Conservation (phyloP, 2,113 vertebrate genomes). For the Strix uralensis region DNA sequence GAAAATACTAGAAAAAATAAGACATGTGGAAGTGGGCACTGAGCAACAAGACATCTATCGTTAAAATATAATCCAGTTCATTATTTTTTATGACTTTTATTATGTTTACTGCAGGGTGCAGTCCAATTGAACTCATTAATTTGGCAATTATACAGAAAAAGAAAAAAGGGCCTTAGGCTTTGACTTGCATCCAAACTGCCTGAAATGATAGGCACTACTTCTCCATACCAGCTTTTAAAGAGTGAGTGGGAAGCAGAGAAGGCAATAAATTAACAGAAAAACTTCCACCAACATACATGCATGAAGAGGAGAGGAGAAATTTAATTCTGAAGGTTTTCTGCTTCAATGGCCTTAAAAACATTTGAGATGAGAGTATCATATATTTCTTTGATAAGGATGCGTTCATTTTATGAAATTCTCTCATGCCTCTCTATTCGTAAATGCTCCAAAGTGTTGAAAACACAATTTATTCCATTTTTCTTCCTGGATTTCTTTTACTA, state of each 20-base stretch:
- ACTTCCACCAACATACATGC: neutral
- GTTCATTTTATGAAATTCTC: neutral
- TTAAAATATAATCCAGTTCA: conserved; percentile 57
- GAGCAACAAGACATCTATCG: conserved; percentile 28
- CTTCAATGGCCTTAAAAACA: neutral
- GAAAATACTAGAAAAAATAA: neutral
- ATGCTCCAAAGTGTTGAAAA: neutral
- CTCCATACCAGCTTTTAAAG: conserved; percentile 24
- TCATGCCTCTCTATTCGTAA: neutral
- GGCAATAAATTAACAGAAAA: conserved; percentile 16
- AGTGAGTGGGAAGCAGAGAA: conserved; percentile 7
- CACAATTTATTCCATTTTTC: neutral
- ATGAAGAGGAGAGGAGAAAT: neutral
- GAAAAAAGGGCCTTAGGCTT: conserved; percentile 51
- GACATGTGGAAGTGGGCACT: conserved; percentile 13
- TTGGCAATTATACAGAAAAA: conserved; percentile 63
- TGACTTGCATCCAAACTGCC: conserved; percentile 65
- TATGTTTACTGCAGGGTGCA: conserved; percentile 63
- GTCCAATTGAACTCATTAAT: conserved; percentile 69
- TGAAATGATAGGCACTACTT: conserved; percentile 42
- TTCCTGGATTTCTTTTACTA: neutral
- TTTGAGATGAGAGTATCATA: neutral
- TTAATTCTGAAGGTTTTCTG: neutral
- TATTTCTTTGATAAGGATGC: neutral
- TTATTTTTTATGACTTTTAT: conserved; percentile 72